Base-by-base conservation (phyloP, 1,140 invertebrate genomes). In the Brachystomella parvula region DNA sequence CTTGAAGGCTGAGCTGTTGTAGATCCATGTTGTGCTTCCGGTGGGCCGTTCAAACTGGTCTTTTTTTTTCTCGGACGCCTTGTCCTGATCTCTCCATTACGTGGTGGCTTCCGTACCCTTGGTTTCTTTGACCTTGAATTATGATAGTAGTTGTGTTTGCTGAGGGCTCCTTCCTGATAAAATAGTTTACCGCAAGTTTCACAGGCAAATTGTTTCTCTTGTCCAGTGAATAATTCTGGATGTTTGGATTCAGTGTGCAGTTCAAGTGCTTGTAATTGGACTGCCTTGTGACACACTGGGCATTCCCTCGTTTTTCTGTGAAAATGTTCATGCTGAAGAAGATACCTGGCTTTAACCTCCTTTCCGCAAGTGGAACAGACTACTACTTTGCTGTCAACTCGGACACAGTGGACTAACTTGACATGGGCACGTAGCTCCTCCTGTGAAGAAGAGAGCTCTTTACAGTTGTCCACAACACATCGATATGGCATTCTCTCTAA, bases 311-410 rank as follows among this genome's bases (percentile, higher is more conserved):
- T 24, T 9, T 24, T 9, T 3, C 6, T 26, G 24, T 53, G 49
- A 6, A 26, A 6, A 6, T 26, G 49, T 24, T 15, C 21, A 24
- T 53, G 49, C 9, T 12, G 12, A 15, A 24, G 6, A 24, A 19
- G 24, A 53, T 26, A 6, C 12, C 6, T 19, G 24, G 9, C 24
- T 6, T 17, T 6, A 24, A 12, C 12, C 21, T 53, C 49, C 21
- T 53, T 53, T 6, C 49, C 49, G 49, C 49, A 53, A 53, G 24
- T 53, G 12, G 9, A 26, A 53, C 49, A 53, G 21, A 53, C n/a
- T 53, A 15, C 12, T 53, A 15, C 9, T 15, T 53, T 9, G 9
- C n/a, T n/a, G 24, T 53, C 49, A 9, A 53, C 3, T 19, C 12
- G 49, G 24, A 53, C 9, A 26, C 24, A 12, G 21, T 53, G 49